phyloP scores from a whole-genome alignment of 35 echinoderm and acorn worm species.

The Heliocidaris tuberculata region DNA sequence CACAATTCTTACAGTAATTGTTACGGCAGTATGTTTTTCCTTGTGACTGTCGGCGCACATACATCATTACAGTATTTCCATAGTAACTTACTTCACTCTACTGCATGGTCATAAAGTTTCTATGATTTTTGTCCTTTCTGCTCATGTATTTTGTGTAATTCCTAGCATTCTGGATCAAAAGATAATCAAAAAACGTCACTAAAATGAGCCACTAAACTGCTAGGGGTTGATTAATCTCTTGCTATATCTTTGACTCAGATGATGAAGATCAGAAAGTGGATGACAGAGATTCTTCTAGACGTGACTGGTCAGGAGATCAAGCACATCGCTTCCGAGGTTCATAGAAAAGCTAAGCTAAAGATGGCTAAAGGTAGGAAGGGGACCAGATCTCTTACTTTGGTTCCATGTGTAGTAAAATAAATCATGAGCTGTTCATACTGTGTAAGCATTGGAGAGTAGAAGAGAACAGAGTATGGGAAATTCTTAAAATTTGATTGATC shows the following conservation, averaged over 20 bases:
- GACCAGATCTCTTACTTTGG: background rate
- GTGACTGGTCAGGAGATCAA: slow-evolving; percentile 79
- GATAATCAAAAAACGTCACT: no score
- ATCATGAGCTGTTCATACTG: no score
- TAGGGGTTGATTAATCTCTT: background rate
- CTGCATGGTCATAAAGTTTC: no score
- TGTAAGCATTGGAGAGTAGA: slow-evolving; percentile 2
- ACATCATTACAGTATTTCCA: no score
- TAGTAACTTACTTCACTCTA: no score
- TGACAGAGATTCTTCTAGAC: slow-evolving; percentile 85
- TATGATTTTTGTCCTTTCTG: no score
- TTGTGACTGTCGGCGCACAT: no score
- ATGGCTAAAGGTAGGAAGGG: slow-evolving; percentile 72
- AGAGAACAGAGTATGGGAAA: slow-evolving; percentile 4
- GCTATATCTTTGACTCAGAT: slow-evolving; percentile 56
- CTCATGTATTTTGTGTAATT: no score
- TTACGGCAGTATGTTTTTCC: no score
- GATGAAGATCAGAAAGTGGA: slow-evolving; percentile 83
- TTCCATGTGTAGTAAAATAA: background rate
- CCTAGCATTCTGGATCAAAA: no score
- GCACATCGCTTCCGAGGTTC: slow-evolving; percentile 70
- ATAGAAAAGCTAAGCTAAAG: slow-evolving; percentile 68
- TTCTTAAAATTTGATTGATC: slow-evolving; percentile 26
- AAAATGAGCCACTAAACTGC: no score
- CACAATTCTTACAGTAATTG: no score